phyloP scores from a whole-genome alignment of 2,113 vertebrate species.

The Microtus montanus region DNA sequence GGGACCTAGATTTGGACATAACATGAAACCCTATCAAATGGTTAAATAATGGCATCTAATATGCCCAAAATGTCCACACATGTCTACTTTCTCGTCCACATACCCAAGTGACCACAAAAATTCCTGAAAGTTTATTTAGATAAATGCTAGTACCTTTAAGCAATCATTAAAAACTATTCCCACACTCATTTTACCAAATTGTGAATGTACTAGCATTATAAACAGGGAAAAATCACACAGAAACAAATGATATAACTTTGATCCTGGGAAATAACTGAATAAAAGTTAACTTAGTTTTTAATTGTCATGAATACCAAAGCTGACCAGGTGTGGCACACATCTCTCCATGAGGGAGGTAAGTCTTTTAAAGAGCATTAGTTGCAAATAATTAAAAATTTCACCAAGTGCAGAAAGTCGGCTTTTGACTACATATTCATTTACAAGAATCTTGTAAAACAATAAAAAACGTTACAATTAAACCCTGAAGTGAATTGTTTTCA shows the following conservation, averaged over 20 bases:
- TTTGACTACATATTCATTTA: conserved; percentile 67
- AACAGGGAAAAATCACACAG: conserved; percentile 75
- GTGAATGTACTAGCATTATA: conserved; percentile 70
- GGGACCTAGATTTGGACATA: no score
- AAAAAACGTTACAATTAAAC: conserved; percentile 64
- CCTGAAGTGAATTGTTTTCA: conserved; percentile 3
- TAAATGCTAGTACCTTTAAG: conserved; percentile 71
- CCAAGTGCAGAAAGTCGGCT: conserved; percentile 48
- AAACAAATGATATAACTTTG: conserved; percentile 66
- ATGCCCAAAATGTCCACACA: conserved; percentile 54
- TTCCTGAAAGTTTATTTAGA: conserved; percentile 69
- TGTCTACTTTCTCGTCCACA: conserved; percentile 62
- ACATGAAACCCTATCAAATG: conserved; percentile 13
- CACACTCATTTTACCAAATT: conserved; percentile 78
- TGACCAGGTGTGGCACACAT: neutral
- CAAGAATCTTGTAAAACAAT: conserved; percentile 60
- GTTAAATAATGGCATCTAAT: conserved; percentile 67
- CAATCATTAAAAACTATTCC: conserved; percentile 77
- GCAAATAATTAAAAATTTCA: conserved; percentile 31
- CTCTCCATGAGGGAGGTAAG: neutral
- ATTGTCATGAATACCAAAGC: conserved; percentile 25
- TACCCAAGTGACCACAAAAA: conserved; percentile 53
- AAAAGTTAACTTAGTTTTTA: neutral
- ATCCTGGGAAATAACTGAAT: conserved; percentile 37
- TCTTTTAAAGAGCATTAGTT: conserved; percentile 19